These are phyloP conservation scores for Callipepla californica DNA, from an alignment of 2,113 vertebrate genomes.

Conservation along the genomic window DNA sequence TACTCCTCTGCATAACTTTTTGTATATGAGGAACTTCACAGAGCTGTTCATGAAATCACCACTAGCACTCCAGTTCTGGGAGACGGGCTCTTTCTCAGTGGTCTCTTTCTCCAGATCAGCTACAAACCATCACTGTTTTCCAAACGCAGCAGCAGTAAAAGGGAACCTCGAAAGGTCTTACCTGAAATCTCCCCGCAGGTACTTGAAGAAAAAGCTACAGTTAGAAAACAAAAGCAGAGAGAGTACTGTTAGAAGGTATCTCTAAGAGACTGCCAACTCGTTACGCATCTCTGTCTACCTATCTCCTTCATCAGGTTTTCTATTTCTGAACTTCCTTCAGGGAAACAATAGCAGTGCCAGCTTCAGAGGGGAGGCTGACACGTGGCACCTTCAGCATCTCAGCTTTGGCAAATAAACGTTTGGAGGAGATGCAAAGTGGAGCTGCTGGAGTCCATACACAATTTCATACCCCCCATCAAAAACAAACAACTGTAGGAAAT, in stretches of 20 bases:
- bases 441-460: background rate
- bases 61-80: background rate
- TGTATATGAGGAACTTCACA: background rate
- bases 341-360: conserved; percentile 28
- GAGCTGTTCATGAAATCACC: background rate
- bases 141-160: background rate
- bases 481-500: background rate
- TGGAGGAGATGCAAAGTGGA: background rate
- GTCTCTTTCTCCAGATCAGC: background rate
- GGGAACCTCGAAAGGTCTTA: conserved; percentile 16
- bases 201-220: conserved; percentile 27
- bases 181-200: background rate
- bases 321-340: conserved; percentile 75
- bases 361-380: conserved; percentile 35
- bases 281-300: conserved; percentile 13
- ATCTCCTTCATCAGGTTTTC: conserved; percentile 56
- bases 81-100: accelerated
- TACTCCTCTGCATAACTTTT: background rate
- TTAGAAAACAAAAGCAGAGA: background rate
- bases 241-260: background rate
- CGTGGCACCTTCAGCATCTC: background rate
- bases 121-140: background rate
- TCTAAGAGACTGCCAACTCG: background rate
- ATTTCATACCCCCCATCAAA: background rate
- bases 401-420: background rate